Base-by-base conservation (phyloP, 2,113 vertebrate species). In the Oncorhynchus mykiss region DNA sequence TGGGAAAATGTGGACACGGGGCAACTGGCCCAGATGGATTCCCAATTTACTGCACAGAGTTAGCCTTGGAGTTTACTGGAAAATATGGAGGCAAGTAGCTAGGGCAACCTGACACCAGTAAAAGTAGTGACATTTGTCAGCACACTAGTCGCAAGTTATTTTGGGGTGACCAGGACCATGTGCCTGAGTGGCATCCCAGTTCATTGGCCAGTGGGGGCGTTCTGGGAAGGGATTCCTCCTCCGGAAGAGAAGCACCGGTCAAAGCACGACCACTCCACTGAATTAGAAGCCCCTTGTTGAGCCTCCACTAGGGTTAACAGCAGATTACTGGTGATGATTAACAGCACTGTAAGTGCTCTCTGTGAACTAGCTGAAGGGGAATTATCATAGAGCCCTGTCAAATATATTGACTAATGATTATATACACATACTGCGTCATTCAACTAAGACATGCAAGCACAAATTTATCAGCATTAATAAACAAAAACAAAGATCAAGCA, bases 41-140 rank as follows among this genome's bases (percentile, higher is more conserved):
- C 34, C 78, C 14, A 6, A 5, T 49, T 81, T 78, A 65, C 74
- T 65, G 78, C 81, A 79, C 91, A 88, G 39, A 45, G 92, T 92
- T 94, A 95, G 94, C 94, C 93, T 95, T 93, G 80, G 87, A 91
- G 93, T 92, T 92, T 86, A 80, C 76, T 54, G 82, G 80, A 87
- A 85, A 92, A 93, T 93, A 93, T 93, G 92, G 92, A 94, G 90
- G 91, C 81, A 85, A 93, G 94, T 88, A 93, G 94, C 94, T 92
- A 79, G 77, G 93, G 85, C 91, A 95, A 96, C 94, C 94, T 95
- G 95, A 96, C 95, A 96, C 92, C 93, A 93, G 93, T 81, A 91
- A 83, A 93, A 94, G 96, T 92, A 95, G 93, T 90, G 93, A 94
- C 96, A 95, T 96, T 97, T 96, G 96, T 95, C 95, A 95, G 95